phyloP scores from a whole-genome alignment of 2,113 vertebrate species.

The Pelusios castaneus region DNA sequence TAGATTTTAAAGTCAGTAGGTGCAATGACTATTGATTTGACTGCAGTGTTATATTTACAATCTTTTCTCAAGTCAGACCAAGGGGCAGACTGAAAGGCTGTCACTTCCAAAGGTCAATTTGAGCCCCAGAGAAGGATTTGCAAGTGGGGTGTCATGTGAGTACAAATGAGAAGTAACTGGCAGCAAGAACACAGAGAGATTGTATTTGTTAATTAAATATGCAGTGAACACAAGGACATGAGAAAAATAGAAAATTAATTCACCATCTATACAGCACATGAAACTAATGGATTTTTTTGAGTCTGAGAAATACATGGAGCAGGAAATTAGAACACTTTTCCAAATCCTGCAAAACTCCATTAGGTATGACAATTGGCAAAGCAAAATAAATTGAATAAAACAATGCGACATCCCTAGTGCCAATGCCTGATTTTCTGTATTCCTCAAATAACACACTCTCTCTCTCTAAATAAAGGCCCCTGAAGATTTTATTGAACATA shows the following conservation, averaged over 20 bases:
- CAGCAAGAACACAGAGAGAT: not conserved
- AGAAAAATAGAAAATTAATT: conserved; percentile 59
- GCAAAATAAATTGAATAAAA: conserved; percentile 35
- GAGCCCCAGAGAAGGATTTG: not conserved
- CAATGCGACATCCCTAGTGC: not conserved
- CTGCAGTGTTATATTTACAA: not conserved
- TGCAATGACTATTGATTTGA: fast-evolving
- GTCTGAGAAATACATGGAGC: conserved; percentile 27
- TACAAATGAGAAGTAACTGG: not conserved
- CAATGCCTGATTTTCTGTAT: not conserved
- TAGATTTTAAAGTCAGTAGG: not conserved
- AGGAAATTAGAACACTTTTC: conserved; percentile 47
- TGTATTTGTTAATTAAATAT: conserved; percentile 49
- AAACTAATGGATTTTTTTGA: conserved; percentile 54
- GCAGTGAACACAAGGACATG: conserved; percentile 4
- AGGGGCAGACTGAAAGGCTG: not conserved
- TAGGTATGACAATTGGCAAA: conserved; percentile 58
- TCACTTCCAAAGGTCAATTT: not conserved
- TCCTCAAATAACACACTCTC: not conserved
- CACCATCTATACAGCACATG: conserved; percentile 16
- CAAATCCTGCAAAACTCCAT: conserved; percentile 15
- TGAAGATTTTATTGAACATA: fast-evolving
- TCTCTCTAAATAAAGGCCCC: not conserved
- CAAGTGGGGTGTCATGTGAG: not conserved
- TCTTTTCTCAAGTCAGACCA: not conserved